Evolutionary conservation across 2,888 invertebrate genomes (phyloP), one percentile per base, ranked within the genome.

Genomic region (Tridacna crocea): DNA sequence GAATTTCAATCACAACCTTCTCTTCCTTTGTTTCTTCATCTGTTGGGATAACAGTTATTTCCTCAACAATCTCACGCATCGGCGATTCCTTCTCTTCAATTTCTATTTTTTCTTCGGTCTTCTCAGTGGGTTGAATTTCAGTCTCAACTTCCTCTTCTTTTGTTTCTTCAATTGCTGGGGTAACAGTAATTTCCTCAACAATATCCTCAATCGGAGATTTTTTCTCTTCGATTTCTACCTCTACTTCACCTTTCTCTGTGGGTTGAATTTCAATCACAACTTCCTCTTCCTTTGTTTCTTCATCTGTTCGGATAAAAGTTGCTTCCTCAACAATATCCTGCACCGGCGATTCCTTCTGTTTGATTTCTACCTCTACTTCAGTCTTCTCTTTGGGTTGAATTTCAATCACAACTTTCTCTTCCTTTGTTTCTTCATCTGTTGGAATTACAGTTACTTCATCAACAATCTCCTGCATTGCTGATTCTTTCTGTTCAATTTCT

Each of bases 351-450:
- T n/a, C 77, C 15, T 46, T n/a, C 58, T 36, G 63, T 76, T 77
- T 75, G 4, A 47, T 61, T 13, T 72, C 68, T 58, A 66, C 77
- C 77, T 79, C 60, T 27, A 48, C 55, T 55, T 78, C 47, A 46
- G 65, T 51, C 61, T 51, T 36, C 72, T 77, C 76, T 15, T 13
- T 68, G 3, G 70, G 72, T 73, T 74, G 68, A 3, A 70, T 51
- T 46, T 77, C 77, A 61, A 83, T 58, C 26, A 80, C 74, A 19
- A 77, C 26, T 22, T 24, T 48, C 55, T 74, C 75, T 19, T 68
- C 24, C 70, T 72, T 19, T 12, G 15, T 61, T 61, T 77, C 77
- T 58, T 81, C 76, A 8, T 60, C 68, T 22, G 65, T 55, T 26
- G 75, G 58, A 19, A 46, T 61, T 26, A 58, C 46, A 72, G 75